These are phyloP conservation scores for Origma solitaria DNA, from an alignment of 2,113 vertebrate species.

Conservation along the genomic window DNA sequence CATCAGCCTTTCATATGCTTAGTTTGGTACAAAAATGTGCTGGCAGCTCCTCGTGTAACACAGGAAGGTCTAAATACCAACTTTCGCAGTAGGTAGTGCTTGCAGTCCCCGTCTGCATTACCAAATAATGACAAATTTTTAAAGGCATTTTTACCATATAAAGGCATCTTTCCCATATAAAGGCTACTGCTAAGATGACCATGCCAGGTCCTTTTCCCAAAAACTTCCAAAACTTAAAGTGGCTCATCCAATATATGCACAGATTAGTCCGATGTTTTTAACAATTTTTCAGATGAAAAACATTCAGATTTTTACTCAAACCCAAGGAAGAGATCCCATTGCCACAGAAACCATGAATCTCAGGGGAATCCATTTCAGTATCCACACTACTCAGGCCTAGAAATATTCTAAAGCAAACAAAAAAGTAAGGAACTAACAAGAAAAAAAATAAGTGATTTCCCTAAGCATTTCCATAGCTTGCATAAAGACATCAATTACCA, in stretches of 20 bases:
- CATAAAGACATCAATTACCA: conserved; percentile 63
- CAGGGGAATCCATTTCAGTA: neutral
- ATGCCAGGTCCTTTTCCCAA: neutral
- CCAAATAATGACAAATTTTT: neutral
- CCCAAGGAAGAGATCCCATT: neutral
- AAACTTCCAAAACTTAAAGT: neutral
- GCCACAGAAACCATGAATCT: neutral
- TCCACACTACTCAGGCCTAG: neutral
- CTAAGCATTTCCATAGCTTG: conserved; percentile 44
- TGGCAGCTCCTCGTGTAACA: neutral
- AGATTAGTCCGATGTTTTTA: neutral
- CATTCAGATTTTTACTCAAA: neutral
- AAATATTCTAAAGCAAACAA: conserved; percentile 26
- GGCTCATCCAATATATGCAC: neutral
- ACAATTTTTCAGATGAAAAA: neutral
- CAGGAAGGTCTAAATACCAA: neutral
- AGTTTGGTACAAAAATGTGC: neutral
- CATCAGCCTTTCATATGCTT: neutral
- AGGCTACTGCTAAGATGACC: neutral
- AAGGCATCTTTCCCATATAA: neutral
- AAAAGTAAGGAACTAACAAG: neutral
- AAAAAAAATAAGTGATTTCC: conserved; percentile 23
- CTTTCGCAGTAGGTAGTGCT: neutral
- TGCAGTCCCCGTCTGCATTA: neutral
- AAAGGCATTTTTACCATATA: neutral